Base-by-base conservation (phyloP, 2,888 invertebrate species). In the Serrognathus titanus region DNA sequence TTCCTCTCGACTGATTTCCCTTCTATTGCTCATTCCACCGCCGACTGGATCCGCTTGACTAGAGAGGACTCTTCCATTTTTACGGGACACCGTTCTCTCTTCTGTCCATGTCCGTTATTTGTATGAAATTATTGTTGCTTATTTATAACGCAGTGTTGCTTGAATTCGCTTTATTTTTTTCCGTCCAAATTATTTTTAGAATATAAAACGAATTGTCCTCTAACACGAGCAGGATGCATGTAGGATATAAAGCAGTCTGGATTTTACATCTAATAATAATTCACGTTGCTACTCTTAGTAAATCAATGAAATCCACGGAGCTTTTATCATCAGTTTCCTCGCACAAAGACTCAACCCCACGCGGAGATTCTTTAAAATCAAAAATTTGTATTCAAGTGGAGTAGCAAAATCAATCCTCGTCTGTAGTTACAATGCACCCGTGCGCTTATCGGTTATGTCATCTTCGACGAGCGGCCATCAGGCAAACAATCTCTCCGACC, bases 1-100 rank as follows among this genome's bases (percentile, higher is more conserved):
- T 71, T 71, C 70, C 66, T 62, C 70, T 71, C 67, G 65, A 70
- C 64, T 69, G 70, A 63, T 62, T 69, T 66, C 63, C 60, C 60
- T 59, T 49, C 58, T 46, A 43, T 51, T 53, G 53, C 51, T 51
- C 55, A 52, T 58, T 53, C 38, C 37, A 37, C 20, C 13, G 37
- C 58, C 49, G 58, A 52, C 53, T 60, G 56, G 60, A 60, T 58
- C 58, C 60, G 58, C 47, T 54, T 48, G 12, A 45, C 58, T 13
- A 47, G 36, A 31, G 24, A 39, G 47, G 49, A 31, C 24, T 16
- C 16, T 52, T 50, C 58, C 53, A 58, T 58, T 46, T 58, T 51
- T 56, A 51, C 51, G 47, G 51, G 51, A 56, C 51, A 52, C 20
- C n/a, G 20, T 43, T 43, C 20, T 43, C 20, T 9, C 39, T 16